Evolutionary conservation across 2,113 vertebrate genomes (phyloP).

Genomic region (Camelus bactrianus): DNA sequence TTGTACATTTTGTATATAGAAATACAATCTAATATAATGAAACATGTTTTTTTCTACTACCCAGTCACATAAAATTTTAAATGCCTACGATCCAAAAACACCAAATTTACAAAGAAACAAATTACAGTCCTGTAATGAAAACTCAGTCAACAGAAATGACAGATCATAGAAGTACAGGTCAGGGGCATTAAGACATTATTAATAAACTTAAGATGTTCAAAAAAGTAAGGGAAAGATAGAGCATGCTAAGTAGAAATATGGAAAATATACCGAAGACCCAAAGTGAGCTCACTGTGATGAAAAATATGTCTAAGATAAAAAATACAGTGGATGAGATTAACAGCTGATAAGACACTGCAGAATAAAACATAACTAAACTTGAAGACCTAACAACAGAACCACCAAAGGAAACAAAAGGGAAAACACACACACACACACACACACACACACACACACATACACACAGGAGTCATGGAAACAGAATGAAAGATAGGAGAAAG

Average conservation of each 20-base stretch:
- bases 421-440: background rate
- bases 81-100: background rate
- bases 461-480: background rate
- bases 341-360: background rate
- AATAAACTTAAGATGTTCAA: background rate
- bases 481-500: background rate
- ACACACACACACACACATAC: background rate
- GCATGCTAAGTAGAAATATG: background rate
- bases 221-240: background rate
- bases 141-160: background rate
- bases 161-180: background rate
- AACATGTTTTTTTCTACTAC: background rate
- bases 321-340: background rate
- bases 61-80: constrained; percentile 42
- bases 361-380: background rate
- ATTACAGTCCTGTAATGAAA: background rate
- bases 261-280: background rate
- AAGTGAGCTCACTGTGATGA: background rate
- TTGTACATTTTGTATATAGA: background rate
- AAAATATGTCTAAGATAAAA: background rate
- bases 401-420: background rate
- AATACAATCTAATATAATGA: background rate
- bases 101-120: background rate
- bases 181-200: background rate
- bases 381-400: background rate